Conservation (phyloP, 2,888 invertebrate genomes). For the Sisyra nigra region DNA sequence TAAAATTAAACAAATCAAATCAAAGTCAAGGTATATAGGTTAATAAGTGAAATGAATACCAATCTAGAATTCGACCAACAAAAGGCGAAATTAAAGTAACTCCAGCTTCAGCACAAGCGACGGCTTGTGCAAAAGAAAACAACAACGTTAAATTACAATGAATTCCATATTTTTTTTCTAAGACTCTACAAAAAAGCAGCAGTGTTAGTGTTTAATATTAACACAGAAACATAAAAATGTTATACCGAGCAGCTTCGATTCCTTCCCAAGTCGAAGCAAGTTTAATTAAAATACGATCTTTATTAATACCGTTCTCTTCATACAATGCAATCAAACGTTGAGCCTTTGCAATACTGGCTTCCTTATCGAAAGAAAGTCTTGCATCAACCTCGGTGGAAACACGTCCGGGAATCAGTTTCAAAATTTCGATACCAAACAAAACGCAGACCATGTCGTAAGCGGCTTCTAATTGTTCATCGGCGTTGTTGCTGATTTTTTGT, state of each 20-base stretch:
- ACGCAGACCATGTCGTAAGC: slow-evolving; percentile 92
- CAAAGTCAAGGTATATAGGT: too few species aligned
- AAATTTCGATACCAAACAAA: slow-evolving; percentile 90
- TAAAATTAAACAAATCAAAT: too few species aligned
- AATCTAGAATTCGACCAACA: slow-evolving; percentile 96
- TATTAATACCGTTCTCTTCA: slow-evolving; percentile 73
- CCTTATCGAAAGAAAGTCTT: slow-evolving; percentile 85
- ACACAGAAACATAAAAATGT: neutral
- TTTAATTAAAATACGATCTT: slow-evolving; percentile 92
- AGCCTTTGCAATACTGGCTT: slow-evolving; percentile 82
- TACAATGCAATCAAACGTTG: slow-evolving; percentile 77
- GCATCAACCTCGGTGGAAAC: slow-evolving; percentile 96
- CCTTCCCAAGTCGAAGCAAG: slow-evolving; percentile 99
- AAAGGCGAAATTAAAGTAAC: slow-evolving; percentile 98
- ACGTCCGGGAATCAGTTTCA: slow-evolving; percentile 93
- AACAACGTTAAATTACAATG: slow-evolving; percentile 96
- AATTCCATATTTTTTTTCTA: slow-evolving; percentile 83
- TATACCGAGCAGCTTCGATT: slow-evolving; percentile 89
- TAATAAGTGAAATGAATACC: slow-evolving; percentile 38
- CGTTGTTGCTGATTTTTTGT: slow-evolving; percentile 45
- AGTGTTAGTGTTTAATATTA: slow-evolving; percentile 4
- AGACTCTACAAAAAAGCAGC: slow-evolving; percentile 39
- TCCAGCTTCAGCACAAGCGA: slow-evolving; percentile 94
- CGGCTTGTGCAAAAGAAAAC: slow-evolving; percentile 91
- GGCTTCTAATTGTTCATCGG: slow-evolving; percentile 58